Evolutionary conservation across 2,888 invertebrate species (phyloP).

Genomic region (Clunio marinus): DNA sequence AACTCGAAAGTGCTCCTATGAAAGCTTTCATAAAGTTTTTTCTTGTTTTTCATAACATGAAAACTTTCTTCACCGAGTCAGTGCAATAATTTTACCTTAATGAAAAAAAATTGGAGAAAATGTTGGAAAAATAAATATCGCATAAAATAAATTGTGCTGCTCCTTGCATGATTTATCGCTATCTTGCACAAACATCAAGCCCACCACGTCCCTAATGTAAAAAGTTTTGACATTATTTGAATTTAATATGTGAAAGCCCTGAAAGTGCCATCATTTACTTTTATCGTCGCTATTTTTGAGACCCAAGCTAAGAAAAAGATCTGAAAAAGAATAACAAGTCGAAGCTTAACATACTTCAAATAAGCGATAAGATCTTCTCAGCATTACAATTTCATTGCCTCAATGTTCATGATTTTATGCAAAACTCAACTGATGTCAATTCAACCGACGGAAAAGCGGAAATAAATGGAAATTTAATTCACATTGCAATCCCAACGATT

Average conservation of each 20-base stretch:
- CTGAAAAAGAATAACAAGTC: not conserved
- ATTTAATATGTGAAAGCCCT: constrained; percentile 25
- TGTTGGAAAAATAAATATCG: not conserved
- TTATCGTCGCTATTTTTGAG: not conserved
- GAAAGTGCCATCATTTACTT: constrained; percentile 14
- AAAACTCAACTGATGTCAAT: constrained; percentile 8
- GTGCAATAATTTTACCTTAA: constrained; percentile 7
- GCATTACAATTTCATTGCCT: not conserved
- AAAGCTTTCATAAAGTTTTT: no score
- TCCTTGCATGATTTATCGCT: constrained; percentile 23
- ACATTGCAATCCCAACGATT: not conserved
- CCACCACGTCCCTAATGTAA: constrained; percentile 18
- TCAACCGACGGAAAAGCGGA: constrained; percentile 2
- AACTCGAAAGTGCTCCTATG: no score
- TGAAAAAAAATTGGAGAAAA: not conserved
- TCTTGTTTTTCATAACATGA: no score
- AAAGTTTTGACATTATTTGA: constrained; percentile 38
- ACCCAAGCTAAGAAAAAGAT: not conserved
- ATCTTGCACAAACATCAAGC: constrained; percentile 9
- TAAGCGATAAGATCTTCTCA: not conserved
- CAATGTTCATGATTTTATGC: no score
- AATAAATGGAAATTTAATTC: constrained; percentile 33
- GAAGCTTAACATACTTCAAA: not conserved
- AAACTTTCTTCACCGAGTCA: no score
- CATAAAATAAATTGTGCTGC: constrained; percentile 29